phyloP scores from a whole-genome alignment of 2,797 vertebrate species.

The Eidolon dupreanum region DNA sequence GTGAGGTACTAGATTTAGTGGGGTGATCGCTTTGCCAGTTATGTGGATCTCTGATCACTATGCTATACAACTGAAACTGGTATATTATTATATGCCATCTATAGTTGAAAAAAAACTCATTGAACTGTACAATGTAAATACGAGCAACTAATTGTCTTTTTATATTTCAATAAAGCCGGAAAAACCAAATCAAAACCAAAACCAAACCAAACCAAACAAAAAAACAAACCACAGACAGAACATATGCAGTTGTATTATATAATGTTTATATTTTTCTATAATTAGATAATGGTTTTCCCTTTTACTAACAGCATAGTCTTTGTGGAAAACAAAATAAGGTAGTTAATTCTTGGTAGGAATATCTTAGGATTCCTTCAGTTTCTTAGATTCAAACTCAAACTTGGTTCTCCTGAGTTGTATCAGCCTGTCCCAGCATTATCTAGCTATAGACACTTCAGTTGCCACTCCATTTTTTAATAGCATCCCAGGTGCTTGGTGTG shows the following conservation, averaged over 20 bases:
- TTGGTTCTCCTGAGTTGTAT: not conserved
- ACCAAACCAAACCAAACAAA: not conserved
- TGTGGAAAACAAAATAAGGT: not conserved
- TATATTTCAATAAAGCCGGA: no score
- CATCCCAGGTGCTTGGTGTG: not conserved
- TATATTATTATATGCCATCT: no score
- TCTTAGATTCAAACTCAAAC: not conserved
- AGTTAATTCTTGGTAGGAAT: not conserved
- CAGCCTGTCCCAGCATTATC: not conserved
- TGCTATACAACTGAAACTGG: no score
- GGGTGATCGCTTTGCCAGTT: no score
- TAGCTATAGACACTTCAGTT: not conserved
- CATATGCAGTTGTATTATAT: not conserved
- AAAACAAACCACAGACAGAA: not conserved
- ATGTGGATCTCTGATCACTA: no score
- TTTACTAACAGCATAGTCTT: not conserved
- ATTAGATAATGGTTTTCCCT: not conserved
- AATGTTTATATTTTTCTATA: not conserved
- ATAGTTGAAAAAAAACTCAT: no score
- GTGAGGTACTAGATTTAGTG: no score
- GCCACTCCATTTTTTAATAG: not conserved
- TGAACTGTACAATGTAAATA: no score
- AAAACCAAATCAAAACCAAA: no score
- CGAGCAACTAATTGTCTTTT: no score
- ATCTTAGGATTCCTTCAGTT: not conserved